Conservation (phyloP, 2,113 vertebrate genomes). For the Haplochromis burtoni region DNA sequence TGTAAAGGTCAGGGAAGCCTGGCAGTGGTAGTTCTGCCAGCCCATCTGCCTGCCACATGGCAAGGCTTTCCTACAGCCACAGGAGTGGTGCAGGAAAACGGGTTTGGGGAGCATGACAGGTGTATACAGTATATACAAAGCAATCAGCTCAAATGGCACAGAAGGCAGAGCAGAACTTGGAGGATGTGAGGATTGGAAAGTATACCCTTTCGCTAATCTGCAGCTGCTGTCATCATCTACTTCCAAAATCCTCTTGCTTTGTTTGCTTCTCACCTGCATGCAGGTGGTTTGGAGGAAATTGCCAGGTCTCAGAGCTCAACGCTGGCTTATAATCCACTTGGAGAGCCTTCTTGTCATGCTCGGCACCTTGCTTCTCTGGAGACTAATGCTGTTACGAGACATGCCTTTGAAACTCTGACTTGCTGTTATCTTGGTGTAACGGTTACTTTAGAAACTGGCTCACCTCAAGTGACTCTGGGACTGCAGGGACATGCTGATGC, state of each 20-base stretch:
- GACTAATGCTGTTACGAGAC: constrained; percentile 45
- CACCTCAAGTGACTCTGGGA: constrained; percentile 32
- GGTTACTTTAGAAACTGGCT: constrained; percentile 47
- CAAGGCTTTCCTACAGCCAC: neutral
- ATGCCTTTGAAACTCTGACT: constrained; percentile 43
- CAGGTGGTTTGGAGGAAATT: constrained; percentile 16
- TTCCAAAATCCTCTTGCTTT: neutral
- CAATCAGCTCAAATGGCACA: constrained; percentile 11
- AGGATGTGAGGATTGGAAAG: neutral
- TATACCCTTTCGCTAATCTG: neutral
- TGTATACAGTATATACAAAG: constrained; percentile 15
- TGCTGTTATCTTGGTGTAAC: constrained; percentile 31
- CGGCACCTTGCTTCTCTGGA: constrained; percentile 6
- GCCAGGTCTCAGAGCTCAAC: neutral
- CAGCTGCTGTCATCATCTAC: neutral
- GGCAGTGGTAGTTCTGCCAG: neutral
- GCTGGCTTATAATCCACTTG: constrained; percentile 33
- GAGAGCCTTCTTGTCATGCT: constrained; percentile 47
- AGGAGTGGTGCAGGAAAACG: neutral
- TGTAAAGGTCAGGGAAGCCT: constrained; percentile 17
- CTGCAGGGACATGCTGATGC: constrained; percentile 21
- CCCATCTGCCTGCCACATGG: constrained; percentile 54
- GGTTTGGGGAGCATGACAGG: neutral
- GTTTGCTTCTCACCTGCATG: constrained; percentile 4
- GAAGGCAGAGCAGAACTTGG: neutral